phyloP scores from a whole-genome alignment of 2,888 invertebrate genomes.

The Plebejus argus region DNA sequence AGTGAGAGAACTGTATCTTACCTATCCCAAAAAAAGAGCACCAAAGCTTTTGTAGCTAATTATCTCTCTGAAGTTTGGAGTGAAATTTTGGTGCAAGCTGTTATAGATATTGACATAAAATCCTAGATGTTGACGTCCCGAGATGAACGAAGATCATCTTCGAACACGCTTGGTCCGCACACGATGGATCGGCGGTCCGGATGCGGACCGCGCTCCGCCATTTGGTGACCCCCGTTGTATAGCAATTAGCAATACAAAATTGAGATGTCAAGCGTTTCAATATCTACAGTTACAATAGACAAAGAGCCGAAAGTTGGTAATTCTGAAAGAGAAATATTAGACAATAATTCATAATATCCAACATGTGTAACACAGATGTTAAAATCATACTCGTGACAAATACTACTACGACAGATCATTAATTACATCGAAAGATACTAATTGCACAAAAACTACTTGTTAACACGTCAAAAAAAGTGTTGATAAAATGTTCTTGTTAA shows the following conservation, averaged over 20 bases:
- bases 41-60: too few relatives aligned
- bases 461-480: not conserved
- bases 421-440: not conserved
- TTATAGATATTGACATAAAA: too few relatives aligned
- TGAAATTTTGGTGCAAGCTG: too few relatives aligned
- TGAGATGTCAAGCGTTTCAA: not conserved
- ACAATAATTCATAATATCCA: constrained; percentile 22
- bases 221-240: too few relatives aligned
- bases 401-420: not conserved
- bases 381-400: constrained; percentile 25
- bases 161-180: too few relatives aligned
- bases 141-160: too few relatives aligned
- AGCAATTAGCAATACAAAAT: not conserved
- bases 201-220: too few relatives aligned
- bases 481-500: not conserved
- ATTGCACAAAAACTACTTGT: not conserved
- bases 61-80: too few relatives aligned
- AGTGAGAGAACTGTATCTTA: too few relatives aligned
- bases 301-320: not conserved
- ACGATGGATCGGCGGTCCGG: too few relatives aligned
- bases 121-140: too few relatives aligned
- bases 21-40: too few relatives aligned
- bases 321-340: constrained; percentile 8
- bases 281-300: not conserved
- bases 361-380: constrained; percentile 25